phyloP scores from a whole-genome alignment of 2,888 invertebrate genomes.

The Gandaritis pyraliata region DNA sequence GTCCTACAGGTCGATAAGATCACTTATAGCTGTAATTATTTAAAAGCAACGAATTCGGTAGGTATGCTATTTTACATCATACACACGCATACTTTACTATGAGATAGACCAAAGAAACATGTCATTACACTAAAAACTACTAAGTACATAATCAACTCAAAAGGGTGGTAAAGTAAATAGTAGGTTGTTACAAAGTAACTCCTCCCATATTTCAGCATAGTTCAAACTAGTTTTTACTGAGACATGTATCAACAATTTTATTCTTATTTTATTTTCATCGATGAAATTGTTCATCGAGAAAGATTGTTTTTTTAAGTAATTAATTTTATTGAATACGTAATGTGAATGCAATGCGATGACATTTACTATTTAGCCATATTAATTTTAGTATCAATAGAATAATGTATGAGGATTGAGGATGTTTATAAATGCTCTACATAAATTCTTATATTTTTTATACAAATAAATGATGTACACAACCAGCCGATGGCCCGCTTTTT shows the following conservation, averaged over 20 bases:
- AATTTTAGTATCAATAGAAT: too few species aligned
- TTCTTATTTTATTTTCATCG: slow-evolving; percentile 10
- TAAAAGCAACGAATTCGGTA: slow-evolving; percentile 11
- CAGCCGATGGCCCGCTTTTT: too few species aligned
- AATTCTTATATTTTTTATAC: too few species aligned
- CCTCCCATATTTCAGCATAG: slow-evolving; percentile 24
- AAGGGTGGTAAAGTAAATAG: slow-evolving; percentile 13
- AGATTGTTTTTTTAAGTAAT: slow-evolving; percentile 16
- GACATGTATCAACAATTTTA: slow-evolving; percentile 7
- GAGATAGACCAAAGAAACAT: slow-evolving; percentile 18
- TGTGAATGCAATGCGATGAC: slow-evolving; percentile 8
- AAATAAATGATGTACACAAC: too few species aligned
- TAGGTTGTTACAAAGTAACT: slow-evolving; percentile 11
- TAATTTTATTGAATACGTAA: slow-evolving; percentile 15
- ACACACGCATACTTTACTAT: background rate
- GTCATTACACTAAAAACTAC: slow-evolving; percentile 16
- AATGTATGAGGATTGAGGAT: too few species aligned
- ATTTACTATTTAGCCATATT: too few species aligned
- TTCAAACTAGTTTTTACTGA: slow-evolving; percentile 24
- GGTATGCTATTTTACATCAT: slow-evolving; percentile 17
- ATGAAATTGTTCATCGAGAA: slow-evolving; percentile 24
- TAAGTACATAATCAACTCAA: slow-evolving; percentile 3
- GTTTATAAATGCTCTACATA: too few species aligned
- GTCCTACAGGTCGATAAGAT: slow-evolving; percentile 14
- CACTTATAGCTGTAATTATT: slow-evolving; percentile 21